Evolutionary conservation across 2,888 invertebrate species (phyloP), one percentile per base, ranked within the genome.

Genomic region (Meiosimyza platycephala): DNA sequence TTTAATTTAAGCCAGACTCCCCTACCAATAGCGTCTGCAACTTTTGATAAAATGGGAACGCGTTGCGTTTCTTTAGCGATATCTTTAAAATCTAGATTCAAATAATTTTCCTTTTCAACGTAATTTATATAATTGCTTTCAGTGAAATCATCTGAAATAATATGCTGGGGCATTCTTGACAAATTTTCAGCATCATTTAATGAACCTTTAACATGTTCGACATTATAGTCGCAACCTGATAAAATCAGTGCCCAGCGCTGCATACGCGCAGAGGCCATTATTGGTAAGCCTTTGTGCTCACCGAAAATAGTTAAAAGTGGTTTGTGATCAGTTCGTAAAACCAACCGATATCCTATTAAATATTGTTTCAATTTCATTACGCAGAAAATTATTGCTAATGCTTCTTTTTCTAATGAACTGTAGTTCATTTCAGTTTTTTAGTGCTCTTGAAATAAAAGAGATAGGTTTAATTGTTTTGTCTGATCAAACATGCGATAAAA

Each of bases 261-360:
- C 16, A 75, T 71, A 13, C 62, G 51, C 50, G 72, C 74, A 57
- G 72, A 60, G 18, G 63, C 68, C 73, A 76, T 74, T 16, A 51
- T 6, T 11, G 57, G 57, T 22, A 71, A 12, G 6, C 59, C 60
- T 40, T 62, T 72, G 52, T 62, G 54, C 22, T 74, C 75, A 15
- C 72, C 71, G 64, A 77, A 75, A 18, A 77, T 75, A 47, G 72
- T 28, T 79, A 72, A 79, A 77, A 63, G 78, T 79, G 77, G 75
- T 51, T 64, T 75, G 33, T 75, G 72, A n/a, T 77, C 77, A 7
- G 75, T 74, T 72, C 59, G 47, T 12, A 76, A 71, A 52, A 65
- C 66, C 33, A 77, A 76, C 11, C 15, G 54, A 40, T 76, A 73
- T 13, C 75, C 73, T 7, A 77, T 54, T 47, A 75, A 71, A 66